Base-by-base conservation (phyloP, 2,888 invertebrate genomes). In the Cremastinae sp. region DNA sequence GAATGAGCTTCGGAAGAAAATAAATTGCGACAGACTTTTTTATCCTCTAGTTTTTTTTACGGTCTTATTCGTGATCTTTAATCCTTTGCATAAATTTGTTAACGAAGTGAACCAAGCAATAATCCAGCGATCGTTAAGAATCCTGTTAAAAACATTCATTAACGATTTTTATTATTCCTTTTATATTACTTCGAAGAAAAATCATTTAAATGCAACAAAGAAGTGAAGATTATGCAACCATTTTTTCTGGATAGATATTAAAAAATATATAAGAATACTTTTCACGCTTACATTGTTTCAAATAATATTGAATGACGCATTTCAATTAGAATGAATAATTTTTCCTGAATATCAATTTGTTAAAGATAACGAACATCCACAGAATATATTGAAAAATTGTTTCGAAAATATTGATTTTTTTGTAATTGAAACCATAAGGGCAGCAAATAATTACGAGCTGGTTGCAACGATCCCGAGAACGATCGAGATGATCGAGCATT, bases 381-480 rank as follows among this genome's bases (percentile, higher is more conserved):
- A n/a, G n/a, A n/a, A 7, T 5, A 3, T n/a, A n/a, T 53, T 53
- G 12, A 12, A 22, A 49, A 5, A 7, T 22, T 20, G 12, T 22
- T n/a, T 5, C 7, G 20, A 4, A 7, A 16, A 4, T 12, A 1
- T n/a, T 4, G 51, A 9, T 53, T 28, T 53, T 28, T 28, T 28
- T 28, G 2, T 5, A 28, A 28, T 28, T 2, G 28, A 28, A 28
- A 5, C 2, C 2, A 28, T 5, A 28, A 28, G 28, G 28, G 2
- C 2, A 28, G 16, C 39, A 45, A 64, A 43, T 39, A 55, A 53
- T 72, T 53, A 81, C 80, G 83, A n/a, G n/a, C n/a, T 82, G 83
- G 83, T 84, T 82, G 83, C 70, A 41, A 75, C 77, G 58, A 81
- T 86, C 86, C 85, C 79, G 59, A 82, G 86, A 85, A 87, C 69